Percentiles rank a stretch among this genome's conserved stretches.
These are phyloP conservation scores for Pseudochaenichthys georgianus DNA, from an alignment of 2,797 vertebrate genomes.

Conservation along the genomic window DNA sequence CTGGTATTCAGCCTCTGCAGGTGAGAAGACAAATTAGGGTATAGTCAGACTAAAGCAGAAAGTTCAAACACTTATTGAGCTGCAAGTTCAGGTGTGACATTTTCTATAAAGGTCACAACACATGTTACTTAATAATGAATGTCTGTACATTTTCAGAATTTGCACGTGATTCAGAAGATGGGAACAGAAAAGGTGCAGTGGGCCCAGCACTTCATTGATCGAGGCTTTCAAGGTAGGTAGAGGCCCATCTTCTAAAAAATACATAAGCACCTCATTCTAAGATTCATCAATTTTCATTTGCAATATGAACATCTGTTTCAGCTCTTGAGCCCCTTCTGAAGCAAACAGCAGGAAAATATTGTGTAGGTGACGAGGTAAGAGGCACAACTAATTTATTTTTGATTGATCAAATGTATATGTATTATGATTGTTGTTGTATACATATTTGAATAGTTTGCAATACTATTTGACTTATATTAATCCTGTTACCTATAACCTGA, in stretches of 20 bases:
- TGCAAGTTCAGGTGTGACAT: not conserved
- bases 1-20: constrained; percentile 97
- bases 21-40: constrained; percentile 69
- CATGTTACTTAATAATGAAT: not conserved
- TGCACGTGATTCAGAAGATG: constrained; percentile 88
- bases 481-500: no score
- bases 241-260: not conserved
- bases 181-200: constrained; percentile 89
- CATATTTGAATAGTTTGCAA: no score
- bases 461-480: no score
- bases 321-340: constrained; percentile 93
- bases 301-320: constrained; percentile 61
- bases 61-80: not conserved
- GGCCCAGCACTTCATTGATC: constrained; percentile 90
- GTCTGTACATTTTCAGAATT: constrained; percentile 84
- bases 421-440: no score
- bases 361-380: constrained; percentile 93
- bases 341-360: constrained; percentile 90
- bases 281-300: not conserved
- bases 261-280: not conserved
- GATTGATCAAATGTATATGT: not conserved
- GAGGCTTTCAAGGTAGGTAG: constrained; percentile 90
- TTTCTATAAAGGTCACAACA: not conserved
- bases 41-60: not conserved
- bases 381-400: not conserved